A percentile compares a stretch with the other conserved stretches of the same genome.
phyloP scores from a whole-genome alignment of 2,888 invertebrate genomes.

The Eucera pruinosa region DNA sequence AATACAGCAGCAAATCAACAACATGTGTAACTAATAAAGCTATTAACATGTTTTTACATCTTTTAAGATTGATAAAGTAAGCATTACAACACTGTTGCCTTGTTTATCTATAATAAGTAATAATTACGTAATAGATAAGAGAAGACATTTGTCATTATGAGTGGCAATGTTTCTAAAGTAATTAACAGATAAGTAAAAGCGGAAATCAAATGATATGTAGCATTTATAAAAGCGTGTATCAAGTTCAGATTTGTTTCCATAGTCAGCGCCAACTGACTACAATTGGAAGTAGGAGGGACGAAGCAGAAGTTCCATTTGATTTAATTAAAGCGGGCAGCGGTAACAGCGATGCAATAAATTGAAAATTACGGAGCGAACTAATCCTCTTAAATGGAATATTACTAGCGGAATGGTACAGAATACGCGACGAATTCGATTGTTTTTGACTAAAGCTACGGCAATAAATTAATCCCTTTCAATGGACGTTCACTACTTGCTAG shows the following conservation, averaged over 20 bases:
- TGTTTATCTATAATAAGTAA: too few species aligned
- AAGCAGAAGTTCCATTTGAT: constrained; percentile 28
- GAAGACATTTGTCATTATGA: too few species aligned
- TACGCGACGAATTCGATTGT: constrained; percentile 45
- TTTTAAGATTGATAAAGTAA: too few species aligned
- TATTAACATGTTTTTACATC: too few species aligned
- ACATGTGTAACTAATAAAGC: too few species aligned
- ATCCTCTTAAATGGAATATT: constrained; percentile 58
- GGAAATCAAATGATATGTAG: background rate
- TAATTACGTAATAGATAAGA: too few species aligned
- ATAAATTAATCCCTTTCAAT: constrained; percentile 57
- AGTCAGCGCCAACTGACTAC: background rate
- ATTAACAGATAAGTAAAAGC: background rate
- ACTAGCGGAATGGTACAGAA: constrained; percentile 15
- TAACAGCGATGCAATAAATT: constrained; percentile 41
- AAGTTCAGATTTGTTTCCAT: constrained; percentile 29
- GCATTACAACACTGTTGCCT: too few species aligned
- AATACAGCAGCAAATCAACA: too few species aligned
- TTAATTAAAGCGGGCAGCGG: constrained; percentile 51
- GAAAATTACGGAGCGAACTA: constrained; percentile 57
- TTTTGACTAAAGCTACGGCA: constrained; percentile 46
- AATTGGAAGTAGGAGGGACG: constrained; percentile 1
- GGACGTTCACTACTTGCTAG: constrained; percentile 24
- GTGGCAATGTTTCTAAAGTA: background rate
- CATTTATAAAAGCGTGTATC: background rate